A percentile compares a stretch with the other conserved stretches of the same genome.
phyloP scores from a whole-genome alignment of 2,888 invertebrate genomes.

The Himalopsyche tibetana region DNA sequence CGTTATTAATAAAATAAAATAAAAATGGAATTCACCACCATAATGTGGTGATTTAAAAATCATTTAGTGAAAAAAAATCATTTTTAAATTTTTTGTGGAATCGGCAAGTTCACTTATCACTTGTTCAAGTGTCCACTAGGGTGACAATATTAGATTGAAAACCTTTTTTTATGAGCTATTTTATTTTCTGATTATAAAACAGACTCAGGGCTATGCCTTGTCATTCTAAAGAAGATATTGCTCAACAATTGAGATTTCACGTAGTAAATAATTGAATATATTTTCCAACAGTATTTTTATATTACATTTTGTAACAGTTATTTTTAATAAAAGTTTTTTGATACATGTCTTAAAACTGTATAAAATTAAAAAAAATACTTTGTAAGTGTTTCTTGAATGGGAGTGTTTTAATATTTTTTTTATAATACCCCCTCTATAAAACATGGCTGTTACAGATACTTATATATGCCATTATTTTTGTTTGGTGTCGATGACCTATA shows the following conservation, averaged over 20 bases:
- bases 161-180: too few relatives aligned
- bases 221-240: too few relatives aligned
- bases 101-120: too few relatives aligned
- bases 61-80: too few relatives aligned
- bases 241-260: neutral
- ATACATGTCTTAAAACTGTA: neutral
- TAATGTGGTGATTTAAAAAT: too few relatives aligned
- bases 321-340: neutral
- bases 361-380: neutral
- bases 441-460: neutral
- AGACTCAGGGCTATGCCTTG: too few relatives aligned
- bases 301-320: neutral
- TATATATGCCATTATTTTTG: neutral
- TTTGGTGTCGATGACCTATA: neutral
- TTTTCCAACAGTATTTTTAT: slow-evolving; percentile 21
- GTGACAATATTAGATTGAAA: too few relatives aligned
- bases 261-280: neutral
- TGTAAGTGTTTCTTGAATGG: neutral
- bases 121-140: too few relatives aligned
- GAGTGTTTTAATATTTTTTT: neutral
- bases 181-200: too few relatives aligned
- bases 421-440: neutral
- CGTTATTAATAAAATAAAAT: too few relatives aligned
- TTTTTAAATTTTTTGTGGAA: too few relatives aligned
- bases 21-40: too few relatives aligned